phyloP scores from a whole-genome alignment of 2,888 invertebrate genomes.

The Asteroscopus sphinx region DNA sequence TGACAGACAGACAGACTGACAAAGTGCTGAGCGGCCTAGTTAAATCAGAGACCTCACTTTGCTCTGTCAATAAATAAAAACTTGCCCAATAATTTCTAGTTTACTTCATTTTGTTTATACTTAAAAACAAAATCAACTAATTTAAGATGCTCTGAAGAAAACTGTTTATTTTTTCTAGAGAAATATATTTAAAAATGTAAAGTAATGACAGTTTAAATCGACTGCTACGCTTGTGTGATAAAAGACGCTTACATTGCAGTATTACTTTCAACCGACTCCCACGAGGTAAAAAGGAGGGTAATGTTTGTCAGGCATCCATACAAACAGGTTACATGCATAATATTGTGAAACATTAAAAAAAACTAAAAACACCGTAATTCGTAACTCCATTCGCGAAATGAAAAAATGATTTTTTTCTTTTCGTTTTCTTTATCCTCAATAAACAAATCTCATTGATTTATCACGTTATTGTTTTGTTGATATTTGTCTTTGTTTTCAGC shows the following conservation, averaged over 20 bases:
- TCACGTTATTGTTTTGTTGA: too few relatives aligned
- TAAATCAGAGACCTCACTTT: too few relatives aligned
- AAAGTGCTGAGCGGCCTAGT: too few relatives aligned
- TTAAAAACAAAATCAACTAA: neutral
- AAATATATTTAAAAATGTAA: slow-evolving; percentile 3
- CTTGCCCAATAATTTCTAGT: neutral
- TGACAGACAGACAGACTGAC: too few relatives aligned
- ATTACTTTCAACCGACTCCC: slow-evolving; percentile 29
- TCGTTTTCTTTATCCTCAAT: too few relatives aligned
- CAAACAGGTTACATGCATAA: neutral
- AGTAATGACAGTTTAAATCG: slow-evolving; percentile 30
- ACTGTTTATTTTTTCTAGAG: neutral
- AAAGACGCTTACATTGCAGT: slow-evolving; percentile 22
- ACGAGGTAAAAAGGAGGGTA: slow-evolving; percentile 43
- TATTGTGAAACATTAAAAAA: too few relatives aligned
- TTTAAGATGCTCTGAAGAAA: neutral
- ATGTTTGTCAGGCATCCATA: slow-evolving; percentile 13
- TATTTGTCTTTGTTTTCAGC: too few relatives aligned
- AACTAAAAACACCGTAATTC: too few relatives aligned
- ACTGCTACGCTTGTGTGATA: slow-evolving; percentile 25
- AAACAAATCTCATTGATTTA: too few relatives aligned
- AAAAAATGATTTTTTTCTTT: too few relatives aligned
- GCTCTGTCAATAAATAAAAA: too few relatives aligned
- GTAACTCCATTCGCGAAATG: too few relatives aligned
- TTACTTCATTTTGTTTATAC: neutral